These are phyloP conservation scores for Euplexia lucipara DNA, from an alignment of 2,888 invertebrate genomes.

Conservation along the genomic window DNA sequence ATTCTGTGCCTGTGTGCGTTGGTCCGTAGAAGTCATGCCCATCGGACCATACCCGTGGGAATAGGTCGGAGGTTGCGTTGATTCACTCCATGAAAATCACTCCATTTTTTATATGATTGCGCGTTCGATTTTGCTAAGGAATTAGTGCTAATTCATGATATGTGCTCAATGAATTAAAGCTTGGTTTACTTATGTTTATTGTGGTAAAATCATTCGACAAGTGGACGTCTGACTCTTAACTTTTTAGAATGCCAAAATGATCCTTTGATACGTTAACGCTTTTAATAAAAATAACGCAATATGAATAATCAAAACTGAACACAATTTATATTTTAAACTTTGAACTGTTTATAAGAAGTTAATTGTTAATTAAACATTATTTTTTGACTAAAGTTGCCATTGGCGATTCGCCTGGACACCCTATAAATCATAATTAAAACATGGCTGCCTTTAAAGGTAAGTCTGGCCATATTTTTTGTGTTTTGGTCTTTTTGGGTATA, in stretches of 20 bases:
- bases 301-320: no score
- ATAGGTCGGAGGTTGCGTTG: conserved; percentile 73
- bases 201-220: not conserved
- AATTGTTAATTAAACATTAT: no score
- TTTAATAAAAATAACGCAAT: no score
- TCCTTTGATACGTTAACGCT: not conserved
- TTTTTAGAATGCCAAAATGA: not conserved
- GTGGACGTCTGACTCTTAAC: no score
- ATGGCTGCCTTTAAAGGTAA: no score
- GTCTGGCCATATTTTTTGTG: no score
- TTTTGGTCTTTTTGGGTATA: no score
- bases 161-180: not conserved
- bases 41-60: conserved; percentile 82
- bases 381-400: no score
- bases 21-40: conserved; percentile 80
- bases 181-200: not conserved
- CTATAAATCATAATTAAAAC: no score
- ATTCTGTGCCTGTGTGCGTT: conserved; percentile 72
- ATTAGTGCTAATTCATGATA: conserved; percentile 14
- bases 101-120: conserved; percentile 46
- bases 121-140: conserved; percentile 36
- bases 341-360: no score
- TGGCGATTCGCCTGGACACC: no score
- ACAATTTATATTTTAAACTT: no score
- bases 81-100: conserved; percentile 66